Evolutionary conservation across 1,140 invertebrate genomes (phyloP).

Genomic region (Nasonia vitripennis): DNA sequence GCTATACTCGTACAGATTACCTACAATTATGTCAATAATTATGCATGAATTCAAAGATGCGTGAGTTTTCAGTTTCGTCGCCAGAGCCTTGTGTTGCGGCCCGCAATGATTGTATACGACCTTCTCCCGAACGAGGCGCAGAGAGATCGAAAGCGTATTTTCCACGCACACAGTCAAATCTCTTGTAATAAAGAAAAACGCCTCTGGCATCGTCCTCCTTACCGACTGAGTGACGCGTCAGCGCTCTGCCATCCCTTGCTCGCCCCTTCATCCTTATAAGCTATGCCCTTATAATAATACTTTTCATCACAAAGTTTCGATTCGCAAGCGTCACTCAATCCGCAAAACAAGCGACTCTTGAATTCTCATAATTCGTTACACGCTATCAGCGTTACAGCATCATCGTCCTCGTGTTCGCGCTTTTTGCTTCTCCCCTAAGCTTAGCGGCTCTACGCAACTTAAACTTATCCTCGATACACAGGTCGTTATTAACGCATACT

Average conservation of each 20-base stretch:
- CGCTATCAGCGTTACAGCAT: no score
- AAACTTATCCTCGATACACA: constrained; percentile 43
- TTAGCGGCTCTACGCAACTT: constrained; percentile 32
- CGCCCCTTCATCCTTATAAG: not conserved
- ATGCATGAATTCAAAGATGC: constrained; percentile 73
- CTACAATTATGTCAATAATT: constrained; percentile 75
- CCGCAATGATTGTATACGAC: constrained; percentile 56
- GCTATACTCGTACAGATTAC: constrained; percentile 73
- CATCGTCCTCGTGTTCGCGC: constrained; percentile 12
- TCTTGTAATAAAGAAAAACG: not conserved
- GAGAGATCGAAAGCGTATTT: no score
- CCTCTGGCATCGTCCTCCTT: not conserved
- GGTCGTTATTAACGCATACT: constrained; percentile 16
- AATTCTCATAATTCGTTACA: constrained; percentile 14
- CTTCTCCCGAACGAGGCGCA: not conserved
- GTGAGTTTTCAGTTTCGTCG: constrained; percentile 62
- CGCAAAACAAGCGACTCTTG: constrained; percentile 7
- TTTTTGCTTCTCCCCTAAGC: constrained; percentile 12
- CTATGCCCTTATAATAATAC: not conserved
- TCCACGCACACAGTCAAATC: not conserved
- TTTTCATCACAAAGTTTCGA: constrained; percentile 1
- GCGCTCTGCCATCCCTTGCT: not conserved
- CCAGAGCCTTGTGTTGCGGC: constrained; percentile 48
- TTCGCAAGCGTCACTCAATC: constrained; percentile 36
- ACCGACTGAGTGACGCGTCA: constrained; percentile 36